Conservation (phyloP, 2,888 invertebrate genomes). For the Eledona agricola region DNA sequence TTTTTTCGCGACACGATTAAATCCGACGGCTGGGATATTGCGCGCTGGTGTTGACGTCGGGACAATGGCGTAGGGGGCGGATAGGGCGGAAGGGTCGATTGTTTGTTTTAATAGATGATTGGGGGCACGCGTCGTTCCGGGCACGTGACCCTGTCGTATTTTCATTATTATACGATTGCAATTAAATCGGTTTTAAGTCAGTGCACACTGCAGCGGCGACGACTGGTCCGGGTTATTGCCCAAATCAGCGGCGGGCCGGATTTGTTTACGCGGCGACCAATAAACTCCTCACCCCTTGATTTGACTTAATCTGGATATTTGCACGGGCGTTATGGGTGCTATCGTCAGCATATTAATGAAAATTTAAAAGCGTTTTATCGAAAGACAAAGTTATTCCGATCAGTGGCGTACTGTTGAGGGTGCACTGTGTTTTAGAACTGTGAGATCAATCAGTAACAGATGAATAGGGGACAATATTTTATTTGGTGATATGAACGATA, state of each 20-base stretch:
- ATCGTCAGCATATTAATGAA: too few species aligned
- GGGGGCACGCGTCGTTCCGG: slow-evolving; percentile 45
- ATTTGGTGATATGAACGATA: too few species aligned
- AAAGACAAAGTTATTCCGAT: too few species aligned
- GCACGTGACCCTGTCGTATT: slow-evolving; percentile 47
- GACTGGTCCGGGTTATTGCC: slow-evolving; percentile 15
- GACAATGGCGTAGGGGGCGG: slow-evolving; percentile 22
- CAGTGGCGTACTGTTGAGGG: too few species aligned
- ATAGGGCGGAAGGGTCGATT: slow-evolving; percentile 43
- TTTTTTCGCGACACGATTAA: slow-evolving; percentile 9
- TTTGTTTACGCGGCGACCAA: slow-evolving; percentile 22
- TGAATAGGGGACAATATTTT: too few species aligned
- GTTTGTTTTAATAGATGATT: slow-evolving; percentile 56
- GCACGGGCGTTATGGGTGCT: too few species aligned
- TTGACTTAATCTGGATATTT: too few species aligned
- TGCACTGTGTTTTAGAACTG: too few species aligned
- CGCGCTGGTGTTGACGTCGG: slow-evolving; percentile 25
- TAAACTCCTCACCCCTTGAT: slow-evolving; percentile 1
- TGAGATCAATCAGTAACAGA: too few species aligned
- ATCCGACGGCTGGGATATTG: slow-evolving; percentile 22
- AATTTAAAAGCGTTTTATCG: too few species aligned
- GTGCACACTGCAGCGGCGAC: slow-evolving; percentile 27
- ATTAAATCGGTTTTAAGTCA: slow-evolving; percentile 50
- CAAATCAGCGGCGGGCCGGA: slow-evolving; percentile 16
- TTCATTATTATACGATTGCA: slow-evolving; percentile 48